Base-by-base conservation (phyloP, 1,140 invertebrate species). In the Saccostrea echinata region DNA sequence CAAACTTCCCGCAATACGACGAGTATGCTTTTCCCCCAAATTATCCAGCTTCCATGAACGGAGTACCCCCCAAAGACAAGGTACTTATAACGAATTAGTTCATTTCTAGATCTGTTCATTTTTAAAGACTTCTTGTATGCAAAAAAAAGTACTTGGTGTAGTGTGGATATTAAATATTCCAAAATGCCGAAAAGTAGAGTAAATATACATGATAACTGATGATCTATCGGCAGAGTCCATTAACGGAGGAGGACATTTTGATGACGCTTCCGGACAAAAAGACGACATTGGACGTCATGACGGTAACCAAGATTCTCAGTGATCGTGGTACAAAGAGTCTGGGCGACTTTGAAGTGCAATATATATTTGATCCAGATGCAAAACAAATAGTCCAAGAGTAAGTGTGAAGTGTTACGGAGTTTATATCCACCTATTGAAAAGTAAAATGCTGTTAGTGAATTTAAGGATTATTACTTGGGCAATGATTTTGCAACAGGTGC, bases 331-430 rank as follows among this genome's bases (percentile, higher is more conserved):
- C 95, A 11, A 95, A 95, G 16, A 94, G 93, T 82, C 90, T 96
- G 24, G 95, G 95, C 13, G 94, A 96, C 88, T 96, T 96, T 93
- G 95, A 95, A 91, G 94, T 95, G 4, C 95, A 95, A 86, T 96
- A 95, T 89, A 90, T 95, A 51, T 95, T 94, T 91, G 95, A 96
- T 81, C 95, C 95, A 33, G 88, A 93, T 53, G 94, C 94, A 0
- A 92, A 95, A 24, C 88, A 94, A 85, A 93, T 95, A 51, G 94
- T 95, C 24, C 90, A 95, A 83, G 93, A 95, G 95, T 95, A 93
- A 95, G 95, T 94, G 8, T 55, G 53, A 55, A n/a, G 55, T 55
- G 53, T 55, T 11, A 55, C 18, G 8, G 11, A 55, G 53, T n/a
- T 8, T 43, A 43, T 43, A 43, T 6, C 35, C 43, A 43, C 9